Base-by-base conservation (phyloP, 2,888 invertebrate genomes). In the Conops quadrifasciatus region DNA sequence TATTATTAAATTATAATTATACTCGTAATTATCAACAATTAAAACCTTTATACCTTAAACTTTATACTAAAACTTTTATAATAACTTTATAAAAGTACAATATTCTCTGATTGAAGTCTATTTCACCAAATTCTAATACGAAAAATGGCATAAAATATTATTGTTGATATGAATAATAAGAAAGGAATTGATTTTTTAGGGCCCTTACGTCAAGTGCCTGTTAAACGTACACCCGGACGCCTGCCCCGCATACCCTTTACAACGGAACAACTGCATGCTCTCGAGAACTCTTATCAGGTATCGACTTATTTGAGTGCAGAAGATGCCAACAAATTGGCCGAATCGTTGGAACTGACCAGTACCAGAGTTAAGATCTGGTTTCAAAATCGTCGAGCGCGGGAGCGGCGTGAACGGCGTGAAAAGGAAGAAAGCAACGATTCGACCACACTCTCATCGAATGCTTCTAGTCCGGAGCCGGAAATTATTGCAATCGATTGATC, bases 321-420 rank as follows among this genome's bases (percentile, higher is more conserved):
- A 77, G 91, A 91, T 78, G 91, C 92, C 5, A 85, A 88, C 21
- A 87, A 88, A 66, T 81, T 93, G 64, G 90, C 92, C 0, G 85
- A 86, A 7, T 80, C 86, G 60, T 83, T 93, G 56, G 87, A 90
- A 59, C 83, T 92, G 73, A 90, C 91, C 1, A 91, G 91, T 80
- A 90, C 89, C 19, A 87, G 92, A 78, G 92, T 92, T 79, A 87
- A 84, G 75, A 93, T 93, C 77, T 93, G 93, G 93, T 93, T 93
- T 82, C 93, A 93, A 89, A 93, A 93, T 83, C 89, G 93, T 60
- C 88, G 93, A 64, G 93, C 93, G 0, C 88, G 93, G 45, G 92
- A 93, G 79, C 87, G 93, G 75, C 88, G 93, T 76, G 93, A 93
- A 83, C 89, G 88, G 78, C 84, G 85, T 0, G 85, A 84, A 76